These are phyloP conservation scores for Megaceryle maxima DNA, from an alignment of 2,113 vertebrate genomes.

Conservation along the genomic window DNA sequence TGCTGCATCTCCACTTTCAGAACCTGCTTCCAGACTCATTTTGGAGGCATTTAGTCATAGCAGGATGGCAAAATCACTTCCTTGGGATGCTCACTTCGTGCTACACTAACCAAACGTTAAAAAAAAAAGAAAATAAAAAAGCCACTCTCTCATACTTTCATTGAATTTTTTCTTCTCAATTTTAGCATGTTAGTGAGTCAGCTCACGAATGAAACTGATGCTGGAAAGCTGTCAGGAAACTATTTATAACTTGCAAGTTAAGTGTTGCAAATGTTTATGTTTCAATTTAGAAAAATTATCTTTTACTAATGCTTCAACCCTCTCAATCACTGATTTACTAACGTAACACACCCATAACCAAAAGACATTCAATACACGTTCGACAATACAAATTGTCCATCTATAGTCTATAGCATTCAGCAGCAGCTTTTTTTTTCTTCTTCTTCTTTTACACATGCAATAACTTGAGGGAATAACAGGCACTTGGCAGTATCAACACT, in stretches of 20 bases:
- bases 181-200: not conserved
- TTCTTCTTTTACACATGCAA: not conserved
- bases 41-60: not conserved
- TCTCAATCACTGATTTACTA: not conserved
- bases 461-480: slow-evolving; percentile 8
- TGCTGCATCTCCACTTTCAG: slow-evolving; percentile 19
- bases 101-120: not conserved
- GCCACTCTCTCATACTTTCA: not conserved
- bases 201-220: not conserved
- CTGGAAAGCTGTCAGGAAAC: slow-evolving; percentile 15
- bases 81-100: not conserved
- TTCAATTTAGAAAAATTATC: slow-evolving; percentile 33
- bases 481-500: slow-evolving; percentile 52
- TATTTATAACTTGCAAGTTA: not conserved
- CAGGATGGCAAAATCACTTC: not conserved
- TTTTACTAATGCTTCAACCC: not conserved
- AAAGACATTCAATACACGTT: not conserved
- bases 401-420: slow-evolving; percentile 24
- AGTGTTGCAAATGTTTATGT: not conserved
- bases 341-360: not conserved
- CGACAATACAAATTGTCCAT: not conserved
- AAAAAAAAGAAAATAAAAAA: not conserved
- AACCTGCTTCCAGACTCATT: slow-evolving; percentile 18
- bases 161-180: not conserved
- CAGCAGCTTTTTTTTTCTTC: not conserved